Evolutionary conservation across 2,888 invertebrate species (phyloP), one percentile per base, ranked within the genome.

Genomic region (Automeris io): DNA sequence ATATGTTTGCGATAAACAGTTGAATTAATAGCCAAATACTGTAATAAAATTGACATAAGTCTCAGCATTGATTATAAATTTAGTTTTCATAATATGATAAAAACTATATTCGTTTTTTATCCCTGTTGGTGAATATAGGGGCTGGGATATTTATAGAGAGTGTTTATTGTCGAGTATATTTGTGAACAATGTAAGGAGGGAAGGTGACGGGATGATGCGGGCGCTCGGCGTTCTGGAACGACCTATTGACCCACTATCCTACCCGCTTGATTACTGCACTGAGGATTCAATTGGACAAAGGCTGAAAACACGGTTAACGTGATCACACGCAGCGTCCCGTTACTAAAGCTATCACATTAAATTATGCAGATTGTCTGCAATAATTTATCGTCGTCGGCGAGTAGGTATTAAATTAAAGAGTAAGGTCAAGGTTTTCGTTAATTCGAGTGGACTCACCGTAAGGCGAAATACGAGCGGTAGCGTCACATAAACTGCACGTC

Each of bases 191-290:
- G 58, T 65, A 68, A 58, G 54, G 70, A 63, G 67, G 67, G 65
- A 69, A 57, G 51, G 48, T 43, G 42, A 39, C 41, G 51, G 50
- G 46, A 29, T n/a, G 32, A 43, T 51, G 49, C 61, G 62, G 57
- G 55, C 50, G 57, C 37, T 43, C 57, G 54, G 42, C 52, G 49
- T 47, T 38, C 36, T 64, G 70, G 65, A 62, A 62, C 73, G 79
- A 64, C 82, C 81, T 68, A 65, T 47, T 82, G 79, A 81, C 85
- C 83, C 70, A 83, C 67, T 82, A 62, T 54, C 54, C 49, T 51
- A 52, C 59, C 60, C 64, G 69, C 67, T 75, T 72, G 70, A 76
- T 79, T 76, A 70, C 71, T 70, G 71, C 69, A 67, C 62, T 57
- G 65, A 62, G 69, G 53, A 74, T 72, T 74, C 73, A 74, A 78